Conservation (phyloP, 2,888 invertebrate species). For the Rhyacophila evoluta region DNA sequence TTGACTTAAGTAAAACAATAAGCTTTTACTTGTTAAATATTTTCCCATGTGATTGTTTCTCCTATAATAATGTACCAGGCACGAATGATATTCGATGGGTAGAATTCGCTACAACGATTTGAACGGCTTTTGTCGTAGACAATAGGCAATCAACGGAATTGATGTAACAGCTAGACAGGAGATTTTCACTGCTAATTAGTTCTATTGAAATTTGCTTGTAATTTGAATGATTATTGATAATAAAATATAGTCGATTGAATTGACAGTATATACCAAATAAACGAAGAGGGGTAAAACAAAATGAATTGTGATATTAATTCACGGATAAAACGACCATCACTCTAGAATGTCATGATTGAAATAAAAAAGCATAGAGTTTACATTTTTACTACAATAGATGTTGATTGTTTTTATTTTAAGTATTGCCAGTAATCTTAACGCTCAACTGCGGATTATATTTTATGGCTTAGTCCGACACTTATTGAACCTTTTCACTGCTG, state of each 20-base stretch:
- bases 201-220: constrained; percentile 39
- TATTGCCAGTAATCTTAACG: no score
- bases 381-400: no score
- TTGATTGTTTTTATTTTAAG: no score
- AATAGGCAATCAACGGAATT: constrained; percentile 40
- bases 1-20: background rate
- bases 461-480: no score
- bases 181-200: constrained; percentile 26
- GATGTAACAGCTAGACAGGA: background rate
- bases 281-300: no score
- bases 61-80: background rate
- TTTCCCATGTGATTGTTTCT: background rate
- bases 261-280: no score
- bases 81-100: background rate
- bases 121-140: background rate
- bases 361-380: no score
- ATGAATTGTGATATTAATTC: no score
- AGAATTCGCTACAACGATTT: background rate
- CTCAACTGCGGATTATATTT: no score
- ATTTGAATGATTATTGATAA: constrained; percentile 31
- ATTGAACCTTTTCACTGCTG: no score
- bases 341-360: no score
- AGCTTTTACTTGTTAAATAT: background rate
- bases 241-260: background rate
- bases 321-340: no score